Base-by-base conservation (phyloP, 2,888 invertebrate genomes). In the Sarcophaga caerulescens region DNA sequence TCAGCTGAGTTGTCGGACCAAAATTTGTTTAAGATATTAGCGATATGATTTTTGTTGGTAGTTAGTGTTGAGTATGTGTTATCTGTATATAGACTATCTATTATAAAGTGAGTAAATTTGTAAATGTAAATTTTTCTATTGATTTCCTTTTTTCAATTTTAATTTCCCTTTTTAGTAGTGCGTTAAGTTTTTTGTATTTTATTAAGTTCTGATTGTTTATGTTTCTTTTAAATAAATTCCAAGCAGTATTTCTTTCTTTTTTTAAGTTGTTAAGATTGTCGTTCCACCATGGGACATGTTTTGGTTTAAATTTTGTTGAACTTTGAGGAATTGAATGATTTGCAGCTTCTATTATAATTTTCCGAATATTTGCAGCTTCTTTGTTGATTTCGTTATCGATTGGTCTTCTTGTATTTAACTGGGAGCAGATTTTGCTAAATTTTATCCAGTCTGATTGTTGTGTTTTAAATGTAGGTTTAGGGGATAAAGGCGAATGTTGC, bases 41-140 rank as follows among this genome's bases (percentile, higher is more conserved):
- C 66, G 8, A 74, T 74, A 17, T 81, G 17, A 21, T 19, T 71
- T 71, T 79, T 8, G 17, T 59, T 69, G 3, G 69, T 69, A 14
- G 65, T 65, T 6, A 65, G 35, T 12, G 65, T 17, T 17, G 44
- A n/a, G 5, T 4, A 14, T 25, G 4, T 25, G 25, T 65, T 65
- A 6, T 65, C 35, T 14, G 35, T 65, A 12, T 35, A 14, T 35
- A 65, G 4, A 10, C 65, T 65, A n/a, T 65, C 35, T 11, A 44
- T 65, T 4, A 44, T 23, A n/a, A 11, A 11, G n/a, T 6, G 25
- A 17, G 25, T 35, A n/a, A n/a, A n/a, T 35, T 35, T 65, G 17
- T 65, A 44, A 44, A 25, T 3, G 65, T 65, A 35, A 65, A 25
- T 25, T 25, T 25, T 65, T 65, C 65, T 12, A 65, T 11, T 65